These are phyloP conservation scores for Drosophila sordidapex DNA, from an alignment of 2,888 invertebrate genomes.

Conservation along the genomic window DNA sequence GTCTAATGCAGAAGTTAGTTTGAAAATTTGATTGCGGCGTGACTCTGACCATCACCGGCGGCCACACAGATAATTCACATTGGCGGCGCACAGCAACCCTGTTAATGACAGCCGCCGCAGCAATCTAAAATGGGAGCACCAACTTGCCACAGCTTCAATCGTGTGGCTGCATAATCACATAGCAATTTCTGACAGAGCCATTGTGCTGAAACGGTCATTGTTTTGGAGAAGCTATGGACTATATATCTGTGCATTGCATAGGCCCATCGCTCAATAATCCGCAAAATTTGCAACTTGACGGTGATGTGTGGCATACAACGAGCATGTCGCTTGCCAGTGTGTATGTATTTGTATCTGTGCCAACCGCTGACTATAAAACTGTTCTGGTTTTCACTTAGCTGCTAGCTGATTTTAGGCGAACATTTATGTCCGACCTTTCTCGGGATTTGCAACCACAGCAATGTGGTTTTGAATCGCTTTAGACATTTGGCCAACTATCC, in stretches of 20 bases:
- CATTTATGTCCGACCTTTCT: conserved; percentile 28
- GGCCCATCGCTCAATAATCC: conserved; percentile 57
- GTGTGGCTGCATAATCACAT: conserved; percentile 59
- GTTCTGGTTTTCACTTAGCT: conserved; percentile 28
- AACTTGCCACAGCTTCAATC: conserved; percentile 55
- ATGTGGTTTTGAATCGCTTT: conserved; percentile 3
- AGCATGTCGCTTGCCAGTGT: conserved; percentile 19
- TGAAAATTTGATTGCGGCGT: conserved; percentile 48
- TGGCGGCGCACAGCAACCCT: conserved; percentile 43
- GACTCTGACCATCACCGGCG: conserved; percentile 27
- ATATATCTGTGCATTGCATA: conserved; percentile 50
- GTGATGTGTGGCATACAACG: conserved; percentile 17
- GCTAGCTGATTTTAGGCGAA: conserved; percentile 35
- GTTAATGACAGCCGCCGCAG: conserved; percentile 53
- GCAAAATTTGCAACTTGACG: conserved; percentile 39
- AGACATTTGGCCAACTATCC: conserved; percentile 16
- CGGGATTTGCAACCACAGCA: conserved; percentile 12
- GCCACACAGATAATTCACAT: conserved; percentile 46
- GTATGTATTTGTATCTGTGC: conserved; percentile 36
- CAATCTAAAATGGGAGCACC: conserved; percentile 24
- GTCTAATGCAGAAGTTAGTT: conserved; percentile 17
- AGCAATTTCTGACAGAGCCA: conserved; percentile 41
- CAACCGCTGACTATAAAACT: conserved; percentile 38
- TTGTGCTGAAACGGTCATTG: conserved; percentile 56
- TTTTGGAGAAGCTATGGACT: conserved; percentile 39